Conservation (phyloP, 2,888 invertebrate genomes). For the Luffia ferchaultella region DNA sequence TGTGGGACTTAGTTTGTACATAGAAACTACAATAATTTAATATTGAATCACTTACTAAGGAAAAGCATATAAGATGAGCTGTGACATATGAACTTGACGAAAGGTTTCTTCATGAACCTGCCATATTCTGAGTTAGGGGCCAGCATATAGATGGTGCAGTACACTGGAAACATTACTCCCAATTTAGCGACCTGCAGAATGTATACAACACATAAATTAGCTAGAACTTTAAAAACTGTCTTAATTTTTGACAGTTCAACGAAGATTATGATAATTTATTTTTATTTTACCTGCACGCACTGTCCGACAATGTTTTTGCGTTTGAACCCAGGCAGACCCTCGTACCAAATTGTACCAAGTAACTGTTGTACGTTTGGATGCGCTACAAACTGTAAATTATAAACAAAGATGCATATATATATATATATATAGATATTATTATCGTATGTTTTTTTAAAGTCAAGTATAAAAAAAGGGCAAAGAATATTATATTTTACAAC, state of each 20-base stretch:
- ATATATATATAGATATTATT: too few species aligned
- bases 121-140: slow-evolving; percentile 90
- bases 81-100: slow-evolving; percentile 98
- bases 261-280: neutral
- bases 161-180: slow-evolving; percentile 92
- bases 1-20: too few species aligned
- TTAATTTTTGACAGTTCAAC: neutral
- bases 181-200: slow-evolving; percentile 81
- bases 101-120: slow-evolving; percentile 94
- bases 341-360: slow-evolving; percentile 97
- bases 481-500: too few species aligned
- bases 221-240: too few species aligned
- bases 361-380: slow-evolving; percentile 98
- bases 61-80: slow-evolving; percentile 96
- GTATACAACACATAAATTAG: slow-evolving; percentile 7
- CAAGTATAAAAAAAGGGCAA: neutral
- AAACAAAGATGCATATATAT: too few species aligned
- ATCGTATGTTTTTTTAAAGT: slow-evolving; percentile 7
- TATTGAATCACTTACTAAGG: slow-evolving; percentile 81
- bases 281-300: slow-evolving; percentile 73
- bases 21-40: too few species aligned
- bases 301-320: slow-evolving; percentile 91
- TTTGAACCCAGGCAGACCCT: slow-evolving; percentile 95
- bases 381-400: slow-evolving; percentile 85
- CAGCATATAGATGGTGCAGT: slow-evolving; percentile 91